Base-by-base conservation (phyloP, 2,888 invertebrate genomes). In the Lymantria monacha region DNA sequence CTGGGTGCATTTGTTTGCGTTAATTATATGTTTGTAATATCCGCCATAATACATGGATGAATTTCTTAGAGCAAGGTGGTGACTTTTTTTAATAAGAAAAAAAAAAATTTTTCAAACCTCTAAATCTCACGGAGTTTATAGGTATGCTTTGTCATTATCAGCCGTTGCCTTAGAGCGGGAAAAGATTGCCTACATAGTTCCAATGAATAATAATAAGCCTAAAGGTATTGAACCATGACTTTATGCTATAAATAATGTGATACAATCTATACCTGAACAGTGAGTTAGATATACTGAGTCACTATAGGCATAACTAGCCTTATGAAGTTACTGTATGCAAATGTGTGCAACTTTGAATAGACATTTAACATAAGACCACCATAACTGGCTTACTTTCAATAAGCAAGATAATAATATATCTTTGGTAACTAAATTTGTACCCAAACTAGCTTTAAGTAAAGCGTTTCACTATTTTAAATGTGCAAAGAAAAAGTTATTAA, bases 141-240 rank as follows among this genome's bases (percentile, higher is more conserved):
- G 48, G 63, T 59, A 65, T 49, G 62, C 63, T 67, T 67, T 58
- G 59, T 63, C 66, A 67, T 63, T 64, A 69, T 66, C 61, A 57
- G 59, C 63, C 57, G 51, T 60, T 58, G 63, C 56, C 57, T 63
- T 58, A 56, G 57, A 64, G 60, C 55, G 48, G 59, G 65, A 63
- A 64, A 68, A 74, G 63, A 72, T 70, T 73, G 75, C 72, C 69
- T 72, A 72, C 70, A 69, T 64, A 72, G 58, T 63, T 57, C 66
- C 78, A 72, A 81, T 81, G 80, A 78, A 83, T 83, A 83, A 81
- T 80, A 81, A 76, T 77, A 79, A 81, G 75, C 70, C 69, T 59
- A 73, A 76, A 81, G 78, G 74, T 80, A 81, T 78, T 79, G 81
- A 83, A 77, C 78, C 77, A 77, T 78, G 78, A 79, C 79, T 81